phyloP scores from a whole-genome alignment of 2,888 invertebrate species.

The Dromius quadrimaculatus region DNA sequence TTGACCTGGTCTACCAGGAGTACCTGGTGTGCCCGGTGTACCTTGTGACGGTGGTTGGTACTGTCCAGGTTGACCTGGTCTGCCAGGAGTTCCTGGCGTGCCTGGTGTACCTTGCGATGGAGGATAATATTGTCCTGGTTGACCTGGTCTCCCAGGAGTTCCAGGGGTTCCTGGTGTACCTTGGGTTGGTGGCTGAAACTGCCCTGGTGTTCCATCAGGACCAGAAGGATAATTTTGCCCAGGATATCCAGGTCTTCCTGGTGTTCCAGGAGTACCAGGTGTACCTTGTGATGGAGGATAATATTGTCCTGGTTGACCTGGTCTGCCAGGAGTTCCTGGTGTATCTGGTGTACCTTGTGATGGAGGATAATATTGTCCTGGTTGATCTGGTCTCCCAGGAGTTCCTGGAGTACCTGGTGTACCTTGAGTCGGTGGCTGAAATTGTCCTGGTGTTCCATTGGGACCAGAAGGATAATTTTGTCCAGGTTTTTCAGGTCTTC shows the following conservation, averaged over 20 bases:
- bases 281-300: conserved; percentile 55
- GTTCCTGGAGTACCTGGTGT: conserved; percentile 69
- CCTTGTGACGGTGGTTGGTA: neutral
- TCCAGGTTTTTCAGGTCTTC: conserved; percentile 54
- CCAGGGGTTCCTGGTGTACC: conserved; percentile 52
- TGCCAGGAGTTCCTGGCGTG: conserved; percentile 58
- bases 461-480: conserved; percentile 49
- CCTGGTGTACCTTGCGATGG: conserved; percentile 33
- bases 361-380: conserved; percentile 53
- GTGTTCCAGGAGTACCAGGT: conserved; percentile 49
- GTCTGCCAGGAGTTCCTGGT: conserved; percentile 63
- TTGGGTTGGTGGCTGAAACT: conserved; percentile 20
- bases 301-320: conserved; percentile 59
- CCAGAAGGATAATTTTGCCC: conserved; percentile 55
- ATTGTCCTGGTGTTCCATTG: conserved; percentile 56
- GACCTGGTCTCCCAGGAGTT: conserved; percentile 31
- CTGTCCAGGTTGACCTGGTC: conserved; percentile 57
- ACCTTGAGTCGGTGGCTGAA: conserved; percentile 65
- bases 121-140: conserved; percentile 57
- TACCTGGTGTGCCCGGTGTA: conserved; percentile 52
- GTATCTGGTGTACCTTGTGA: conserved; percentile 57
- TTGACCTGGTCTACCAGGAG: conserved; percentile 52
- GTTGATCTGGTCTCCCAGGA: conserved; percentile 67
- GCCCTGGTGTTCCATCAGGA: neutral
- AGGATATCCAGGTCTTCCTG: conserved; percentile 54